phyloP scores from a whole-genome alignment of 2,113 vertebrate genomes.

The Psittacara wagleri region DNA sequence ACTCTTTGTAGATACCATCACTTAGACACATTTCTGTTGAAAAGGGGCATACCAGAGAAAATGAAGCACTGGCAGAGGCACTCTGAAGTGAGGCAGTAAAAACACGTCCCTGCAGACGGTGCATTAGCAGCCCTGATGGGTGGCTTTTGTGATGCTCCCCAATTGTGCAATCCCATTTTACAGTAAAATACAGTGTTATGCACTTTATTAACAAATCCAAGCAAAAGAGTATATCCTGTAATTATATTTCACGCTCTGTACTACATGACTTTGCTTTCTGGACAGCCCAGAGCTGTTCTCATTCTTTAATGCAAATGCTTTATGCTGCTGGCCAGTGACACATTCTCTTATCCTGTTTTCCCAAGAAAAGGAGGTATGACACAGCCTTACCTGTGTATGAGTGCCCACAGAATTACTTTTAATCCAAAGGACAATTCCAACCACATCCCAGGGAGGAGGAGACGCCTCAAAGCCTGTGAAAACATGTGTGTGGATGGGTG shows the following conservation, averaged over 20 bases:
- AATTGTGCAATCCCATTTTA: not conserved
- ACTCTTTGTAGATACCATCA: not conserved
- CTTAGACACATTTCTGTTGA: not conserved
- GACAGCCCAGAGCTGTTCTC: not conserved
- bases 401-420: not conserved
- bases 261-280: not conserved
- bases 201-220: not conserved
- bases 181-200: not conserved
- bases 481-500: fast-evolving
- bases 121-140: not conserved
- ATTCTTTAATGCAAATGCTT: conserved; percentile 10
- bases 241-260: not conserved
- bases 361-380: not conserved
- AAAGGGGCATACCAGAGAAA: not conserved
- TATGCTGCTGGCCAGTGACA: not conserved
- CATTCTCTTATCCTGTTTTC: not conserved
- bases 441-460: not conserved
- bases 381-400: not conserved
- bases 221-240: not conserved
- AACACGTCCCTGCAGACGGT: fast-evolving
- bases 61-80: fast-evolving
- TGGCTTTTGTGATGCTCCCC: not conserved
- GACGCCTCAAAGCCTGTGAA: not conserved
- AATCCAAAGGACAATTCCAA: not conserved
- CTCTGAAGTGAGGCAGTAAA: not conserved